Evolutionary conservation across 2,797 vertebrate genomes (phyloP).

Genomic region (Columba guinea): DNA sequence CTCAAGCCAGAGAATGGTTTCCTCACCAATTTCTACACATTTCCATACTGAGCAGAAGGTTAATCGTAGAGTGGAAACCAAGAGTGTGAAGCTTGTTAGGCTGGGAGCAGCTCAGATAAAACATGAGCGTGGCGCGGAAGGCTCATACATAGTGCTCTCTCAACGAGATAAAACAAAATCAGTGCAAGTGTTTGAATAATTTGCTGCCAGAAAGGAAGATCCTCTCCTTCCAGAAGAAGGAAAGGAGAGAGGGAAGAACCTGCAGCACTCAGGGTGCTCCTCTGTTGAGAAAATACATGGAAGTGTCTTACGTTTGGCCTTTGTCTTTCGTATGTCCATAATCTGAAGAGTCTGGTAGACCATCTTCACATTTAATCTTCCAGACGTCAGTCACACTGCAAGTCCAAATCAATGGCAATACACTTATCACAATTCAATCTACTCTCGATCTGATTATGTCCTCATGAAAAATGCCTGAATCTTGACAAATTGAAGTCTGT

Average conservation of each 20-base stretch:
- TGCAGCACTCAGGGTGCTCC: not conserved
- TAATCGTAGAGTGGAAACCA: not conserved
- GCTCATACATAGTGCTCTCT: not conserved
- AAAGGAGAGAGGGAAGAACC: not conserved
- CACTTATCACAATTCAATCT: slow-evolving; percentile 54
- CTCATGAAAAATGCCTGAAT: slow-evolving; percentile 1
- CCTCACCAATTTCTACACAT: not conserved
- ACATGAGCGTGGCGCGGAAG: fast-evolving
- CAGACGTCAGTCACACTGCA: not conserved
- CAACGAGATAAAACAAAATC: not conserved
- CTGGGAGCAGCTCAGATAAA: not conserved
- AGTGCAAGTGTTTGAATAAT: not conserved
- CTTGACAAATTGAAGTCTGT: slow-evolving; percentile 18
- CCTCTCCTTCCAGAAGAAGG: not conserved
- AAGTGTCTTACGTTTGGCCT: not conserved
- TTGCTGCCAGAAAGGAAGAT: not conserved
- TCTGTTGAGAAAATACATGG: not conserved
- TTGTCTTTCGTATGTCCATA: not conserved
- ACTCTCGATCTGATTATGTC: slow-evolving; percentile 32
- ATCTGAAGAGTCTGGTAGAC: not conserved
- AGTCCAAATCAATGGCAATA: slow-evolving; percentile 47
- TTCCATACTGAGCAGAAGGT: not conserved
- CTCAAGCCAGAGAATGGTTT: not conserved
- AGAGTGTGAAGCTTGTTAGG: not conserved
- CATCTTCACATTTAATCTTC: slow-evolving; percentile 44